These are phyloP conservation scores for Archocentrus centrarchus DNA, from an alignment of 2,113 vertebrate genomes.

Conservation along the genomic window DNA sequence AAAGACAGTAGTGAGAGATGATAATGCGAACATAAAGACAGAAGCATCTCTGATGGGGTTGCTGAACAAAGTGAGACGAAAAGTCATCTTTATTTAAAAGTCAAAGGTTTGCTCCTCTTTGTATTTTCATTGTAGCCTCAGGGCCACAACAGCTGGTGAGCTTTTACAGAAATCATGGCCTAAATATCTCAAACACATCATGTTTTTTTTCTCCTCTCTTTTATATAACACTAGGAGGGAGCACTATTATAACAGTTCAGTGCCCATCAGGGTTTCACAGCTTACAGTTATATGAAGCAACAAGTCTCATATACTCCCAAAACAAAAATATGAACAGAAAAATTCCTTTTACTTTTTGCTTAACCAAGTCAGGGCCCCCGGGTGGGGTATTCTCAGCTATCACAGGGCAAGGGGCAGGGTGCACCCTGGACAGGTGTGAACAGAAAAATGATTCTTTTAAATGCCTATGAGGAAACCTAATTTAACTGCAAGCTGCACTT, in stretches of 20 bases:
- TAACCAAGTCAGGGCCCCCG: too few species aligned
- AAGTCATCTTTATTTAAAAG: conserved; percentile 11
- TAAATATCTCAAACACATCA: conserved; percentile 2
- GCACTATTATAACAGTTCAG: too few species aligned
- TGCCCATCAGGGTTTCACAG: too few species aligned
- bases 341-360: too few species aligned
- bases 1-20: conserved; percentile 38
- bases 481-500: fast-evolving
- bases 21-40: background rate
- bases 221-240: background rate
- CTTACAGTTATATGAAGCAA: background rate
- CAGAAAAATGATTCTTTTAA: background rate
- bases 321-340: too few species aligned
- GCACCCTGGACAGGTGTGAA: background rate
- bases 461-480: background rate
- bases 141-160: background rate
- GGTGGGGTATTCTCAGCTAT: too few species aligned
- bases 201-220: fast-evolving
- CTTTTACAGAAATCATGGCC: background rate
- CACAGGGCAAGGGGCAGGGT: background rate
- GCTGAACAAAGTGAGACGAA: background rate
- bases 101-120: background rate
- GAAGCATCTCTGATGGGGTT: background rate
- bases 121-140: background rate
- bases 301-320: too few species aligned